phyloP scores from a whole-genome alignment of 2,797 vertebrate species.

The Micropoecilia bifurca region DNA sequence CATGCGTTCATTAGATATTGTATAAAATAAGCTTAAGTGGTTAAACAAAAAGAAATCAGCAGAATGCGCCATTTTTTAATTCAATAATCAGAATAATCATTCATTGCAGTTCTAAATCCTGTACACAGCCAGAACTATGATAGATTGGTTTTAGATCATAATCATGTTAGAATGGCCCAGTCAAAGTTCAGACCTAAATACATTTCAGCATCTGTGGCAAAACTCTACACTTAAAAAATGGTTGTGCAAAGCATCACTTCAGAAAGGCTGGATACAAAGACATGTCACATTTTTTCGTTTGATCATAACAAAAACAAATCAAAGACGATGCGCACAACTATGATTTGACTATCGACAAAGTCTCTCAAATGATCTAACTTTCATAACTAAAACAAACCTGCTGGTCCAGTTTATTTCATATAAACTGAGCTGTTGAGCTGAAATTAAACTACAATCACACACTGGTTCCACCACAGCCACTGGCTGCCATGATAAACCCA shows the following conservation, averaged over 20 bases:
- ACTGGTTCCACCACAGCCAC: constrained; percentile 13
- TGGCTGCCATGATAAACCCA: constrained; percentile 42
- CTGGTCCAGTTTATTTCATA: background rate
- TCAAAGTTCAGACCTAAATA: background rate
- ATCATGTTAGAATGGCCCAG: background rate
- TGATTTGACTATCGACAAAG: background rate
- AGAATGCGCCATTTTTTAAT: too few relatives aligned
- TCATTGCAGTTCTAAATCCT: too few relatives aligned
- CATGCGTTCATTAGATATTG: too few relatives aligned
- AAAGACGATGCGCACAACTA: background rate
- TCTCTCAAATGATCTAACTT: background rate
- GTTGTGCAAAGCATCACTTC: background rate
- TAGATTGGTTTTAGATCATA: background rate
- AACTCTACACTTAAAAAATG: background rate
- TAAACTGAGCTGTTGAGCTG: constrained; percentile 7
- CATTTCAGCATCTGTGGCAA: background rate
- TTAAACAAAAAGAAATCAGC: background rate
- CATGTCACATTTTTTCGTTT: background rate
- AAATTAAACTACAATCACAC: background rate
- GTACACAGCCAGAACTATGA: background rate
- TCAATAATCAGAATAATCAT: too few relatives aligned
- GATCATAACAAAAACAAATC: background rate
- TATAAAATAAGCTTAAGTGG: too few relatives aligned
- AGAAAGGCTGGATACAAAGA: background rate
- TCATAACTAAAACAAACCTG: background rate